Evolutionary conservation across 1,140 invertebrate species (phyloP), one percentile per base, ranked within the genome.

Genomic region (Drosophila busckii): DNA sequence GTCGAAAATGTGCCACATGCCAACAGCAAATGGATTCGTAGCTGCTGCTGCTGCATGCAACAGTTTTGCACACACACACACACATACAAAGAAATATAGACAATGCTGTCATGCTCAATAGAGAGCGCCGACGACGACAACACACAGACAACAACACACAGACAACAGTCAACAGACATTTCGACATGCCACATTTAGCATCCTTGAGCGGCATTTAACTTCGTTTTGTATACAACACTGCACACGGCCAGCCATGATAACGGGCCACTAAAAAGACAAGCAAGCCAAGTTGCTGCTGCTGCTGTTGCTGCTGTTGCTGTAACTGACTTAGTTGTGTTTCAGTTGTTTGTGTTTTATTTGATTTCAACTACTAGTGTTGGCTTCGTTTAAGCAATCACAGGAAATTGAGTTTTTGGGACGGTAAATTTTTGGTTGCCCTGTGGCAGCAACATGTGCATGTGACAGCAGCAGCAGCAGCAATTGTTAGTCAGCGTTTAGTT

Each of bases 1-100:
- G 75, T 82, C 75, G 75, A 82, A 82, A 82, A 82, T 82, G 75
- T 82, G 75, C 75, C 75, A 82, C 76, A 82, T 80, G 73, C 76
- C 75, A 80, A 69, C 52, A 69, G 54, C 59, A 65, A 61, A 61
- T 50, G 58, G 20, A 53, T 53, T 31, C 35, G 58, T 61, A 55
- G 58, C 31, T 32, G 35, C 15, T 37, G n/a, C 35, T 35, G 49
- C 34, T 69, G 75, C 75, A 82, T 82, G 75, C 75, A 80, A 82
- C 75, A 82, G 75, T 82, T 82, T 70, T 65, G 34, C 37, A 41
- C 15, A 32, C 12, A 52, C 22, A 52, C 6, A 38, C 23, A 46
- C 22, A 35, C 12, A 56, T 9, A 29, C 15, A 38, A 12, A 45
- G 28, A 50, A 34, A 23, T 13, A 29, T 31, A 67, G 49, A 75